These are phyloP conservation scores for Coreoperca whiteheadi DNA, from an alignment of 2,113 vertebrate species.

Conservation along the genomic window DNA sequence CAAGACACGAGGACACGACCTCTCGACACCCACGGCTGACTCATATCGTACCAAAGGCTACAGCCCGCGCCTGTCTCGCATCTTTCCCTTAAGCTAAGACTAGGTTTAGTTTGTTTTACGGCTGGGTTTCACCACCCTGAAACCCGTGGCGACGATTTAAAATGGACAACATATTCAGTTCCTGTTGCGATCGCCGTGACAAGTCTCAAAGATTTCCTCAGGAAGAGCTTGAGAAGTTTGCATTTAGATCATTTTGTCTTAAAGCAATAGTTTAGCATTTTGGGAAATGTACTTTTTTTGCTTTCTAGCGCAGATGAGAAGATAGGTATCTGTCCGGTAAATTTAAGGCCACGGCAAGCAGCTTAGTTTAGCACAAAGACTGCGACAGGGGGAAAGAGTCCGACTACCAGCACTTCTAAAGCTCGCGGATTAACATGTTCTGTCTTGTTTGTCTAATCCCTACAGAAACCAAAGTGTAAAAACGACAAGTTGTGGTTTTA, in stretches of 20 bases:
- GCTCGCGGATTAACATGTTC: no score
- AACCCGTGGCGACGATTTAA: fast-evolving
- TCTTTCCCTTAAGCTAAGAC: neutral
- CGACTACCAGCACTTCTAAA: neutral
- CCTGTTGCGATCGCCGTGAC: neutral
- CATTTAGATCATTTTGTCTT: neutral
- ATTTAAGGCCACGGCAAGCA: neutral
- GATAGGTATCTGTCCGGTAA: neutral
- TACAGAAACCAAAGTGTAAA: neutral
- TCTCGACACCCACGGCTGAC: constrained; percentile 45
- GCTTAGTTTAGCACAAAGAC: neutral
- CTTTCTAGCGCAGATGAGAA: neutral
- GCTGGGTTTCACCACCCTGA: neutral
- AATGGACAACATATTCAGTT: neutral
- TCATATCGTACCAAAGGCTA: neutral
- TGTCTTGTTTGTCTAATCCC: neutral
- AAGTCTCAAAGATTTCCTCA: no score
- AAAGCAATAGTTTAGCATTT: neutral
- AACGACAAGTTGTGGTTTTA: neutral
- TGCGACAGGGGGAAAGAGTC: no score
- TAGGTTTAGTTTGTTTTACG: neutral
- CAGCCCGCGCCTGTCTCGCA: neutral
- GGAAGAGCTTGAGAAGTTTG: neutral
- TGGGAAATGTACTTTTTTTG: neutral
- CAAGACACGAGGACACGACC: neutral